Evolutionary conservation across 2,113 vertebrate species (phyloP).

Genomic region (Cepphus grylle): DNA sequence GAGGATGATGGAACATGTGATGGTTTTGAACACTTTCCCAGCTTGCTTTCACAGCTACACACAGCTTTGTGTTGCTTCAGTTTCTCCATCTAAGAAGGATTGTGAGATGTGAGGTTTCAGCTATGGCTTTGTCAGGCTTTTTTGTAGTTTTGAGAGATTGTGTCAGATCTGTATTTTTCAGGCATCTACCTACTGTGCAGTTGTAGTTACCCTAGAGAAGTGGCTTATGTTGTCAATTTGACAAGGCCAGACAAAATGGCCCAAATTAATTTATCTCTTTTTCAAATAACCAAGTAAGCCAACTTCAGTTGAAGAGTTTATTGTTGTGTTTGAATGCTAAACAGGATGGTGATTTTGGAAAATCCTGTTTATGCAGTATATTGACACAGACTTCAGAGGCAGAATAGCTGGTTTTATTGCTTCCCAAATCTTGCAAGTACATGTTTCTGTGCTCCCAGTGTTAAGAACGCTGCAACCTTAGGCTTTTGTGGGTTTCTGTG

Average conservation of each 20-base stretch:
- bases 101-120: not conserved
- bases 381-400: not conserved
- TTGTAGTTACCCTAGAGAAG: not conserved
- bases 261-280: not conserved
- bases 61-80: not conserved
- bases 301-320: not conserved
- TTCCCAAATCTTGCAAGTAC: not conserved
- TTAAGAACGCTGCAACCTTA: not conserved
- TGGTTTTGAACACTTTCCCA: not conserved
- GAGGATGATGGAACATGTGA: not conserved
- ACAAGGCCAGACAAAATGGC: not conserved
- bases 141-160: not conserved
- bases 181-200: not conserved
- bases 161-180: not conserved
- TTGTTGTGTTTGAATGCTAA: not conserved
- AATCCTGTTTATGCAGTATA: not conserved
- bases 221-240: not conserved
- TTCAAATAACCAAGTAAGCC: not conserved
- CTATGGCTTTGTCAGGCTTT: not conserved
- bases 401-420: not conserved
- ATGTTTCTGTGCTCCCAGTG: not conserved
- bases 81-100: not conserved
- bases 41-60: not conserved
- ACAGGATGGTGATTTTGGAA: not conserved
- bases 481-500: not conserved